Base-by-base conservation (phyloP, 2,797 vertebrate species). In the Lacerta agilis region DNA sequence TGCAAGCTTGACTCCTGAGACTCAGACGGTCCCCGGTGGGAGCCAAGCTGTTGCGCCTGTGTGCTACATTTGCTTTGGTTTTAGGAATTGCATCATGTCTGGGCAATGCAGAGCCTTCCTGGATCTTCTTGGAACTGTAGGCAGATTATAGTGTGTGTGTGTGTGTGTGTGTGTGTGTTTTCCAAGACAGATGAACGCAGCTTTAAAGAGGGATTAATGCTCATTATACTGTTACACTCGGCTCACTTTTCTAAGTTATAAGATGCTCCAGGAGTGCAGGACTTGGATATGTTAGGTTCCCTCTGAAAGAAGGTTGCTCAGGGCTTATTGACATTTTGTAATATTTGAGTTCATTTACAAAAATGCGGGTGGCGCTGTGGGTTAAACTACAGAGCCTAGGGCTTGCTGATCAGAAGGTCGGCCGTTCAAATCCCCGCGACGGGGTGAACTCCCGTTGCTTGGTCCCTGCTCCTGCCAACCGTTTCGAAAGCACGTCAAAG, bases 81-180 rank as follows among this genome's bases (percentile, higher is more conserved):
- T 49, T 58, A 80, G 58, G 58, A 67, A 75, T 85, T 81, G 79
- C 78, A 55, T 89, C n/a, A 75, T 69, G 76, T 64, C 38, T 80
- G 15, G 71, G 15, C 25, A 33, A 23, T 33, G 10, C 38, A 66
- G 27, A 1, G 5, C 17, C 43, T 71, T 13, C 20, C 2, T 4
- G 9, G 58, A 64, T 49, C 38, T 29, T 29, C 41, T 38, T 5
- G 20, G 43, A 33, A n/a, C n/a, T 43, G 25, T 20, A 61, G 11
- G 18, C 43, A 79, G 33, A 23, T 58, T 8, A 49, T 36, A 25
- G 18, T 6, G 10, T 67, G 43, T 86, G 58, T 61, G 38, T 5
- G 29, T 49, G 29, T 11, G 10, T 67, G 66, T 8, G 38, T 13
- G 49, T 49, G 49, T 49, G 49, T 49, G 49, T 49, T 1, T 49